phyloP scores from a whole-genome alignment of 2,113 vertebrate species.

The Tautogolabrus adspersus region DNA sequence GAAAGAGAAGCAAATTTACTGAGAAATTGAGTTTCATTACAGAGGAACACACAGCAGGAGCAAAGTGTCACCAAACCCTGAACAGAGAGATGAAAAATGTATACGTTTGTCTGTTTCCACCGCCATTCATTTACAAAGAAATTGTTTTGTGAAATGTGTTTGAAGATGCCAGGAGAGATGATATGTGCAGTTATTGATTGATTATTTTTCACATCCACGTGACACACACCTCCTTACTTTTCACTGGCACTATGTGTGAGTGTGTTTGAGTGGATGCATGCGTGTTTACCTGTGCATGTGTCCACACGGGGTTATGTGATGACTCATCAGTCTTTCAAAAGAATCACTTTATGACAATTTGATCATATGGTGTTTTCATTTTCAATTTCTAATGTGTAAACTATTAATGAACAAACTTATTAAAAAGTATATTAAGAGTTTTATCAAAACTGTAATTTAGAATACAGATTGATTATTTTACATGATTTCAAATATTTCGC shows the following conservation, averaged over 20 bases:
- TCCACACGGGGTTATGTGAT: too few relatives aligned
- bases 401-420: too few relatives aligned
- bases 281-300: not conserved
- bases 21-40: constrained; percentile 47
- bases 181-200: constrained; percentile 18
- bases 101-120: constrained; percentile 26
- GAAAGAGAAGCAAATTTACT: constrained; percentile 22
- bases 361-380: too few relatives aligned
- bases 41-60: constrained; percentile 13
- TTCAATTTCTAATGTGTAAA: too few relatives aligned
- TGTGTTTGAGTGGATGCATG: not conserved
- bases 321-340: too few relatives aligned
- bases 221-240: constrained; percentile 5
- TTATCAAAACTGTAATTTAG: too few relatives aligned
- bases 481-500: too few relatives aligned
- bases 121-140: constrained; percentile 44
- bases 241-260: not conserved
- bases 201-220: constrained; percentile 28
- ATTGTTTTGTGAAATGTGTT: constrained; percentile 25
- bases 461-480: too few relatives aligned
- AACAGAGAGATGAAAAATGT: constrained; percentile 22
- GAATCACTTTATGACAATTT: too few relatives aligned
- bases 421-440: too few relatives aligned
- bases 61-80: constrained; percentile 11
- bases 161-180: not conserved